Conservation (phyloP, 2,888 invertebrate genomes). For the Amorpha juglandis region DNA sequence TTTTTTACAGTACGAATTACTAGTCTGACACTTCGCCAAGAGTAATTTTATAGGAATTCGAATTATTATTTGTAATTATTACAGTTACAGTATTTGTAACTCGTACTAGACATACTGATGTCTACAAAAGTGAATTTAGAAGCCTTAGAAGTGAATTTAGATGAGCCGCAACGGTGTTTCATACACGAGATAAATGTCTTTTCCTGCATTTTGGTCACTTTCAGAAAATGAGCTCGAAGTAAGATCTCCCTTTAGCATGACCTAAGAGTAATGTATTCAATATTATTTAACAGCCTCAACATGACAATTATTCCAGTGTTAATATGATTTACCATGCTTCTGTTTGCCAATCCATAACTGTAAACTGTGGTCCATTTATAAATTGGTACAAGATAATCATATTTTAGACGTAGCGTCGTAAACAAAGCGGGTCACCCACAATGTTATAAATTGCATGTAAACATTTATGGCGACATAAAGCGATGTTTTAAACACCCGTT, state of each 20-base stretch:
- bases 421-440: conserved; percentile 50
- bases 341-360: neutral
- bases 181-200: no score
- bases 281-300: neutral
- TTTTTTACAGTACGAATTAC: no score
- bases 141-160: no score
- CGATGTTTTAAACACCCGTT: conserved; percentile 50
- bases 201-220: no score
- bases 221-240: neutral
- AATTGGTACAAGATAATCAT: conserved; percentile 35
- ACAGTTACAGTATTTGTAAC: no score
- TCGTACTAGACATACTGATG: no score
- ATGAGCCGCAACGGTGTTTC: no score
- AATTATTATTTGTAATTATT: no score
- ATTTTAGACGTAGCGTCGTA: conserved; percentile 39
- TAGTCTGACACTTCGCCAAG: no score
- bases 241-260: neutral
- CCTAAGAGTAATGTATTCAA: neutral
- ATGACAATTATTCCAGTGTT: neutral
- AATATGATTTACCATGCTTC: neutral
- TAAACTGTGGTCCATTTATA: neutral
- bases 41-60: no score
- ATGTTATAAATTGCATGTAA: conserved; percentile 56
- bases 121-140: no score
- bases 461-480: conserved; percentile 58